Base-by-base conservation (phyloP, 2,797 vertebrate species). In the Pachyuromys duprasi region DNA sequence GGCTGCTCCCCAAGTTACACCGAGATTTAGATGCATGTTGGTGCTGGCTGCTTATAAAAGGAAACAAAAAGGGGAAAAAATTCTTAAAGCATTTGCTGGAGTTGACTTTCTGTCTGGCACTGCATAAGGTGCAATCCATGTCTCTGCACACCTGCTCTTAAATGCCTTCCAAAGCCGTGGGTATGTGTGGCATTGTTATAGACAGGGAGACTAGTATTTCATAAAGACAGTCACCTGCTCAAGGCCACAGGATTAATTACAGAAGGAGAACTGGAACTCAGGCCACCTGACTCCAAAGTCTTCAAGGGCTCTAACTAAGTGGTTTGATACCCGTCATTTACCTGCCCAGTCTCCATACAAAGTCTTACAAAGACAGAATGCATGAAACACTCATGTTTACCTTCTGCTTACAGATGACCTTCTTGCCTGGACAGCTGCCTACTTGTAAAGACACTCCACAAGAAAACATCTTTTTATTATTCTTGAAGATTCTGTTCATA, bases 241-340 rank as follows among this genome's bases (percentile, higher is more conserved):
- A 31, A 90, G 39, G 60, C 31, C n/a, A 86, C 22, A 20, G 0
- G 3, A 9, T 72, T 89, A 89, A 18, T 8, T 33, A 45, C 28
- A 81, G 39, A 96, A 86, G 63, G n/a, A 86, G 67, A 28, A 82
- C 89, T 94, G 39, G 49, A 84, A 90, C 31, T 74, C 89, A 67
- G 33, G 42, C 72, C 24, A 72, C 42, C 79, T 89, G 20, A 70
- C 24, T 88, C 63, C 36, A 84, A 83, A 87, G 26, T n/a, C 33
- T 94, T 91, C 45, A 15, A 42, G n/a, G 89, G 78, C 36, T 53
- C 14, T 49, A 87, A 94, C 17, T 49, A 89, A 94, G 74, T 33
- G 11, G 11, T 39, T 82, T 57, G 39, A 81, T 81, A 94, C 90
- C 65, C 7, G 20, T 86, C 75, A 49, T n/a, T 15, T 42, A 45